Base-by-base conservation (phyloP, 2,113 vertebrate species). In the Sturnus vulgaris region DNA sequence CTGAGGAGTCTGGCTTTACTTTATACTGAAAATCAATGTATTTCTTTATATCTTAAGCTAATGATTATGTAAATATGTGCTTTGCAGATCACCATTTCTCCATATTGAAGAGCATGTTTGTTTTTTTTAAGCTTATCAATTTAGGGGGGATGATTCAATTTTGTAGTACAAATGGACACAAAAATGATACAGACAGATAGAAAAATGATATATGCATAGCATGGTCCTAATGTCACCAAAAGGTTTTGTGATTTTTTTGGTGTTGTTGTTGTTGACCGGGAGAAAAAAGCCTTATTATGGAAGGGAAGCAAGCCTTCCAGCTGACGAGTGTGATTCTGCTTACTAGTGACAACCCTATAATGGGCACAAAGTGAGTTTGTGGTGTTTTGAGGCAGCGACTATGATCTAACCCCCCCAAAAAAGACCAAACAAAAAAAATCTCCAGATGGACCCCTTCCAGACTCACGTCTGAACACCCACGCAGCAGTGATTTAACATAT, bases 191-290 rank as follows among this genome's bases (percentile, higher is more conserved):
- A 73, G 14, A 27, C 4, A 56, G 12, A 16, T 8, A 66, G 68
- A 65, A 78, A 19, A 53, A 46, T 46, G 27, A 13, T 60, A 9
- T 37, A 14, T 64, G 49, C 4, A 9, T 81, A 28, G 14, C 10
- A 16, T 18, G 12, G 18, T 31, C 30, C 19, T 59, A 40, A 50
- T 25, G 15, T 49, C 17, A 56, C n/a, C 2, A 31, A 59, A 80
- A 63, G 3, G 0, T 40, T 79, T 59, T 68, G 33, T 55, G 33
- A 11, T 22, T 52, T 46, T 42, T 61, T 37, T 57, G n/a, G n/a
- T 37, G 12, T 44, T 31, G 5, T 57, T 40, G 1, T 22, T 55
- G 8, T 81, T 71, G 28, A 37, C 23, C 0, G 0, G n/a, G 16
- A 21, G 13, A 15, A 46, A 49, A 85, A 66, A 69, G 10, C 50